Evolutionary conservation across 1,140 invertebrate species (phyloP), one percentile per base, ranked within the genome.

Genomic region (Musca domestica): DNA sequence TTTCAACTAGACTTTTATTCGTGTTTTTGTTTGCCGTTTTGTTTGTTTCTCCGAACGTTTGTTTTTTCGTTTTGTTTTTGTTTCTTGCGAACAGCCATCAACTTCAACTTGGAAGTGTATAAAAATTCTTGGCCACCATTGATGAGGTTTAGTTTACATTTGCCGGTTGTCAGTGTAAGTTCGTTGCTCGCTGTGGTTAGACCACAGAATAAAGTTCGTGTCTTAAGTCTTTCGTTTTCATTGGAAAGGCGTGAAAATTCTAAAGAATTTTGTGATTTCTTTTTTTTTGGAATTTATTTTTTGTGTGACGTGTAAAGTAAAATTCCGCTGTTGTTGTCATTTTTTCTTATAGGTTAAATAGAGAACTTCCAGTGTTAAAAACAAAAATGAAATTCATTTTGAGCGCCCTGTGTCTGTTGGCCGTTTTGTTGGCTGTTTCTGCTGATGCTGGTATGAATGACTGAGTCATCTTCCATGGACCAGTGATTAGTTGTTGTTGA

Each of bases 371-470:
- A 51, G 30, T 63, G 47, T 12, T 15, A 48, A 52, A 49, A 65
- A 17, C 47, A 67, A 69, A 67, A 51, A 70, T 70, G 69, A 64
- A 67, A 70, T 64, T 64, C 22, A 56, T 49, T 54, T 49, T 70
- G 27, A 49, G 41, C 22, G 48, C 58, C 46, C 51, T 30, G 48
- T 61, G 54, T 52, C 63, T 67, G 27, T 65, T 34, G 6, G 65
- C 69, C 41, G 65, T 63, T 19, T 67, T 70, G 56, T 34, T 46
- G 30, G 49, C 47, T 54, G 56, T 61, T 25, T 23, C 56, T 41
- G 69, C 69, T 52, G 54, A 58, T 52, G 51, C 65, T 48, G 69
- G 69, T 70, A 66, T 67, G 58, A 14, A 66, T 67, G 58, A 14
- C n/a, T 19, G 34, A 66, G 20, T 34, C 3, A 49, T 17, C 46